Conservation (phyloP, 2,888 invertebrate genomes). For the Cremastobaeus sp. region DNA sequence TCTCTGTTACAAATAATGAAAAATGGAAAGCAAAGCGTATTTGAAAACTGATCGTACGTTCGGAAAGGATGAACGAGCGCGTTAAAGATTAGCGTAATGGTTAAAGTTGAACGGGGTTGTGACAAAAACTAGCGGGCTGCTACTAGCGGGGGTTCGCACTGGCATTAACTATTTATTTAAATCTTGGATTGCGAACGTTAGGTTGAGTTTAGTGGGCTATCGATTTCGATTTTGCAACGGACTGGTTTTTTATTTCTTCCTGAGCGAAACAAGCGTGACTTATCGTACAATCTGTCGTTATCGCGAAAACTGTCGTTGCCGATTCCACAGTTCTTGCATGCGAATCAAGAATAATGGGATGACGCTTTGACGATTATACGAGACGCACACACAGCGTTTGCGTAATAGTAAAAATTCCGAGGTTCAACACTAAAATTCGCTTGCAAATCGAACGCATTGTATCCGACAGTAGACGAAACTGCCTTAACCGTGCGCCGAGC, state of each 20-base stretch:
- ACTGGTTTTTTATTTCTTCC: constrained; percentile 1
- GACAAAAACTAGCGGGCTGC: too few species aligned
- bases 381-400: constrained; percentile 49
- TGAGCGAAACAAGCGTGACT: constrained; percentile 48
- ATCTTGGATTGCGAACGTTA: too few species aligned
- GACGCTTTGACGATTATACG: constrained; percentile 75
- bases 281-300: constrained; percentile 63
- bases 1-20: too few species aligned
- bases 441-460: constrained; percentile 76
- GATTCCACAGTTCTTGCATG: constrained; percentile 72
- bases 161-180: too few species aligned
- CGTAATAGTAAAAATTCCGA: constrained; percentile 66
- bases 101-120: too few species aligned
- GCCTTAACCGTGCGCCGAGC: constrained; percentile 51
- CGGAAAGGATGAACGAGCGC: too few species aligned
- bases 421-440: constrained; percentile 70
- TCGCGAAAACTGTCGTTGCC: constrained; percentile 49
- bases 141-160: too few species aligned
- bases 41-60: too few species aligned
- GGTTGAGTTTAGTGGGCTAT: not conserved
- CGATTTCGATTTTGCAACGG: constrained; percentile 12
- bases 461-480: constrained; percentile 73
- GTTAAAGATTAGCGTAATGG: too few species aligned
- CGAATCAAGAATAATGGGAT: constrained; percentile 72
- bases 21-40: too few species aligned